Conservation (phyloP, 2,797 vertebrate genomes). For the Epinephelus malabaricus region DNA sequence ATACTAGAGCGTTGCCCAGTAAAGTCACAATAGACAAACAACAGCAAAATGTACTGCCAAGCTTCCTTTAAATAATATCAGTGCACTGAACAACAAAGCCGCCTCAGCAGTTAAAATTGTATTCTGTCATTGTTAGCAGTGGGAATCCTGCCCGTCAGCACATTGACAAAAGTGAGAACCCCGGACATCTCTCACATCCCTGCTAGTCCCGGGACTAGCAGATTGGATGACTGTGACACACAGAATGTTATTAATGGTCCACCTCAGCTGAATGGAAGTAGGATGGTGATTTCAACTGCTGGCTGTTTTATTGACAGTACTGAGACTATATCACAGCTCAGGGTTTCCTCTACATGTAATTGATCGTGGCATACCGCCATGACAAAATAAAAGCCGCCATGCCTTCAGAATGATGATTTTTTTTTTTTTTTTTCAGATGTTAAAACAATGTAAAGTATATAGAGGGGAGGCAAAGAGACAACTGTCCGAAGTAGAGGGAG, state of each 20-base stretch:
- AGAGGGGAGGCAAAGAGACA: too few species aligned
- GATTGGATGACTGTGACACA: not conserved
- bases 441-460: too few species aligned
- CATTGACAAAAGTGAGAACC: not conserved
- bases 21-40: conserved; percentile 27
- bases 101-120: conserved; percentile 14
- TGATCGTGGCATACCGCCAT: too few species aligned
- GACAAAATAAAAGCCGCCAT: too few species aligned
- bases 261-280: conserved; percentile 25
- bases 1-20: not conserved
- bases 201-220: conserved; percentile 41
- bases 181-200: conserved; percentile 35
- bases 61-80: conserved; percentile 40
- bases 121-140: conserved; percentile 57
- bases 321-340: not conserved
- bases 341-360: too few species aligned
- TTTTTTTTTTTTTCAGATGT: too few species aligned
- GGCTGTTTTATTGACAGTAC: not conserved
- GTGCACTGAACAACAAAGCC: conserved; percentile 13
- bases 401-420: too few species aligned
- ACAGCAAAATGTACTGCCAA: conserved; percentile 20
- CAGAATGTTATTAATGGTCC: conserved; percentile 19
- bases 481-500: too few species aligned
- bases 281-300: not conserved
- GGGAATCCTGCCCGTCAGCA: conserved; percentile 50